Evolutionary conservation across 1,140 invertebrate species (phyloP).

Genomic region (Lordiphosa collinella): DNA sequence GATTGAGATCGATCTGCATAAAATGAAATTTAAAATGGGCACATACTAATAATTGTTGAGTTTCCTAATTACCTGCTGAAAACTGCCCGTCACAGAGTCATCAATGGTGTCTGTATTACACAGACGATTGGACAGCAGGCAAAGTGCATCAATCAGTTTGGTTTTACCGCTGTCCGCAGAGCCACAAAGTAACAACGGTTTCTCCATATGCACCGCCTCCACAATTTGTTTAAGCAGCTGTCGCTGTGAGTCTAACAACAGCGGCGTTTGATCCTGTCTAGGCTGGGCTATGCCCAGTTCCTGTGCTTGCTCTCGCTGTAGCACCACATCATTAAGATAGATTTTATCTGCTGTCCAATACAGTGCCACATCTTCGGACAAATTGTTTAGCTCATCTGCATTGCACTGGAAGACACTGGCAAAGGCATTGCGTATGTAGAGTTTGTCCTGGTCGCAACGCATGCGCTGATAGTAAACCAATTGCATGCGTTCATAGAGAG

Average conservation of each 20-base stretch:
- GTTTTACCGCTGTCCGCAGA: slow-evolving; percentile 75
- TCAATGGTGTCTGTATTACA: slow-evolving; percentile 77
- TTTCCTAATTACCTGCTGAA: slow-evolving; percentile 63
- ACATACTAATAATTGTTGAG: not conserved
- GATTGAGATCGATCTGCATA: slow-evolving; percentile 84
- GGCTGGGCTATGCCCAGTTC: slow-evolving; percentile 11
- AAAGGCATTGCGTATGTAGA: slow-evolving; percentile 67
- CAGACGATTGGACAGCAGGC: slow-evolving; percentile 59
- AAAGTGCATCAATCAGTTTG: slow-evolving; percentile 71
- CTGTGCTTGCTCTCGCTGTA: slow-evolving; percentile 33
- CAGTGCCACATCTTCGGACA: slow-evolving; percentile 68
- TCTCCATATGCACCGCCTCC: slow-evolving; percentile 73
- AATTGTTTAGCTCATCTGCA: slow-evolving; percentile 49
- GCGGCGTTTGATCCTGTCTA: slow-evolving; percentile 40
- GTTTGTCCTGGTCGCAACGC: slow-evolving; percentile 71
- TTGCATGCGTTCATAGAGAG: slow-evolving; percentile 76
- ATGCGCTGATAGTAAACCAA: slow-evolving; percentile 78
- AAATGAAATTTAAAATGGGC: no score
- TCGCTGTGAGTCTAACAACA: slow-evolving; percentile 59
- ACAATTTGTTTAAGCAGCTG: slow-evolving; percentile 71
- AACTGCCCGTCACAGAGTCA: slow-evolving; percentile 78
- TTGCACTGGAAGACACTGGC: slow-evolving; percentile 60
- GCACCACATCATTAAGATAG: slow-evolving; percentile 71
- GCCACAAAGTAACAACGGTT: slow-evolving; percentile 70
- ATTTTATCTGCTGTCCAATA: slow-evolving; percentile 73